Base-by-base conservation (phyloP, 2,113 vertebrate genomes). In the Oreochromis tanganicae region DNA sequence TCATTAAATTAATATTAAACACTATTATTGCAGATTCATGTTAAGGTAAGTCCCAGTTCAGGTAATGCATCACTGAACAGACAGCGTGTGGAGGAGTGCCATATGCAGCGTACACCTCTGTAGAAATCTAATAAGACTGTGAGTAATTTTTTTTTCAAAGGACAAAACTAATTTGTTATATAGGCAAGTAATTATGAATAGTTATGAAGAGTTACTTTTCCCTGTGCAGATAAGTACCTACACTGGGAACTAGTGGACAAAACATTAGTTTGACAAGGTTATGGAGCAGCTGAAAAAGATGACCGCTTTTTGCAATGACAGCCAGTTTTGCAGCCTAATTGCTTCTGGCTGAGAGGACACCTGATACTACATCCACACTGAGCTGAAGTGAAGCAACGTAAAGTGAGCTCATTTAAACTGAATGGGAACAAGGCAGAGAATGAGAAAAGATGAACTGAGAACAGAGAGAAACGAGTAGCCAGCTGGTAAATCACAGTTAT, bases 401-500 rank as follows among this genome's bases (percentile, higher is more conserved):
- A 83, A 80, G 32, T 56, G 57, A 73, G 21, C 17, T 61, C 52
- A 86, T 86, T 81, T 71, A 46, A 89, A 88, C 57, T 86, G 48
- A 85, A 68, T 66, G 52, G 43, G 86, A 90, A 89, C 27, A 61
- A 81, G 81, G 83, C 36, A 24, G 55, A 75, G 57, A 81, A 52
- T 3, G 80, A 71, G 59, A 84, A 50, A 13, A 89, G 82, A 89
- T 34, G 46, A 85, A 59, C 29, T 2, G 36, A 57, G 21, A 56
- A 79, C 41, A 68, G 29, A 84, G 85, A 57, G 61, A 91, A 89
- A 82, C 43, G 43, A 92, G 84, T 32, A 80, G 80, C 80, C 82
- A 83, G 85, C 87, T 88, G 82, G 88, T 88, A 86, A 89, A 91
- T 92, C 81, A 89, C 90, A 92, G 75, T 80, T 89, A 82, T 81